Evolutionary conservation across 2,888 invertebrate genomes (phyloP).

Genomic region (Lottia scabra): DNA sequence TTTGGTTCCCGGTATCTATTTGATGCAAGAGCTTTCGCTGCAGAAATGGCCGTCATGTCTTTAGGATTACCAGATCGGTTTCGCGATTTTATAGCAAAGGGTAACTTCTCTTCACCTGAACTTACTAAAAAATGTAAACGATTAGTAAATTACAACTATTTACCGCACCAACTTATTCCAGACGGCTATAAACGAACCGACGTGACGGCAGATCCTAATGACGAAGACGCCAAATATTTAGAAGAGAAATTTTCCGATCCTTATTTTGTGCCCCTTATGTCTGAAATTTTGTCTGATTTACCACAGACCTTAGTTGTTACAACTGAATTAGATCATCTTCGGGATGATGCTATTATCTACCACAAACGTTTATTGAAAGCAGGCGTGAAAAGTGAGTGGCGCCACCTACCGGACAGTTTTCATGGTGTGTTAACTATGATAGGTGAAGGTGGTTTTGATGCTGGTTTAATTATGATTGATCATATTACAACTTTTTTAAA

Average conservation of each 20-base stretch:
- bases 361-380: background rate
- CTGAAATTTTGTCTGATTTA: background rate
- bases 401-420: background rate
- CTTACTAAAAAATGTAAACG: constrained; percentile 1
- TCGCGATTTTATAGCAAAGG: background rate
- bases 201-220: background rate
- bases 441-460: background rate
- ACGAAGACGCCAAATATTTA: background rate
- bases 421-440: constrained; percentile 3
- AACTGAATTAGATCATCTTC: background rate
- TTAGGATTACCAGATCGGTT: background rate
- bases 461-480: background rate
- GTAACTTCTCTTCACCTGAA: background rate
- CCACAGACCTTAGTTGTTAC: background rate
- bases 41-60: background rate
- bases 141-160: background rate
- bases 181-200: background rate
- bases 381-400: background rate
- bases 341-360: background rate
- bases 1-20: background rate
- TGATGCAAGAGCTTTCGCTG: background rate
- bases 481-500: background rate
- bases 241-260: background rate
- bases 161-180: background rate
- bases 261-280: background rate